Percentiles rank a stretch among this genome's conserved stretches.
Conservation (phyloP, 2,113 vertebrate species). For the Conger conger region DNA sequence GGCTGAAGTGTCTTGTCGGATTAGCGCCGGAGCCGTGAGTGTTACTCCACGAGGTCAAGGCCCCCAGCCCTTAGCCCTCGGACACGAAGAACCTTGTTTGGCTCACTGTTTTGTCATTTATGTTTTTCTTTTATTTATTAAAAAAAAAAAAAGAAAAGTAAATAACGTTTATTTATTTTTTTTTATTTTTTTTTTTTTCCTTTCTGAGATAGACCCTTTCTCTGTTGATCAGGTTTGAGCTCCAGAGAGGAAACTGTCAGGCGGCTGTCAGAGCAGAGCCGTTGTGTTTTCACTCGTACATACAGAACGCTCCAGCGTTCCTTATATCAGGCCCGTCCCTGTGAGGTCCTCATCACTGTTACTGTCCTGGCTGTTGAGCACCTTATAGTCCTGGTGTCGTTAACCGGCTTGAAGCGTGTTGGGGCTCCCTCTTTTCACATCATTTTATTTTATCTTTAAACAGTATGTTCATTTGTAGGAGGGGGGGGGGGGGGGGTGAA, state of each 20-base stretch:
- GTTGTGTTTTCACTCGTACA: background rate
- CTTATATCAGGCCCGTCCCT: too few species aligned
- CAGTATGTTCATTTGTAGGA: too few species aligned
- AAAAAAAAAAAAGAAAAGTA: too few species aligned
- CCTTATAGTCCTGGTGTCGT: too few species aligned
- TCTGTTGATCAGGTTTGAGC: constrained; percentile 1
- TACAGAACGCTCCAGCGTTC: too few species aligned
- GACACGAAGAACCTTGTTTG: constrained; percentile 64
- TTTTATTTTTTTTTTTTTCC: constrained; percentile 26
- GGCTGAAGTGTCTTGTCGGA: constrained; percentile 51
- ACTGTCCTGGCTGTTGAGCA: too few species aligned
- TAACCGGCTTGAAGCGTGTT: too few species aligned
- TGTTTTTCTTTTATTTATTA: constrained; percentile 42
- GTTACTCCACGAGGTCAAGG: constrained; percentile 49
- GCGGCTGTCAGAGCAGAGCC: constrained; percentile 14
- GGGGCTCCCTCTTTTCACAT: too few species aligned
- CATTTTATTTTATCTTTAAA: too few species aligned
- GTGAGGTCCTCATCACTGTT: too few species aligned
- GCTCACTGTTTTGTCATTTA: constrained; percentile 36
- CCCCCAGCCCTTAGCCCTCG: constrained; percentile 44
- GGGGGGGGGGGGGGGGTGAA: too few species aligned
- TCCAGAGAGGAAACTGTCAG: constrained; percentile 1
- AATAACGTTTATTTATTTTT: background rate
- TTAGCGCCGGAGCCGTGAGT: constrained; percentile 46
- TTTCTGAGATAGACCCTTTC: constrained; percentile 36